Conservation (phyloP, 1,140 invertebrate species). For the Prorops nasuta region DNA sequence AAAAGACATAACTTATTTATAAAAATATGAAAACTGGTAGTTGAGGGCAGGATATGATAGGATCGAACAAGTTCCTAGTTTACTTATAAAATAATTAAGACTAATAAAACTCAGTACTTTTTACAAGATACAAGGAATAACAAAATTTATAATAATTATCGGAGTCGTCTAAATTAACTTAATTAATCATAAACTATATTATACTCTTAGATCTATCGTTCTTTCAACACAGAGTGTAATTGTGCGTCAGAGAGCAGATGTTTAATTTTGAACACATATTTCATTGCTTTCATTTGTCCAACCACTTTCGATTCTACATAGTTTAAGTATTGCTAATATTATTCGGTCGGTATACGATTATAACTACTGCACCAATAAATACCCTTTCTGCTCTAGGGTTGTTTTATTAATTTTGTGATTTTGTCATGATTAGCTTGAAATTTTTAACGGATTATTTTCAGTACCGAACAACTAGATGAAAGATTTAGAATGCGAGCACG, state of each 20-base stretch:
- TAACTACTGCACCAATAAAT: too few relatives aligned
- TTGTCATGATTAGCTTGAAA: too few relatives aligned
- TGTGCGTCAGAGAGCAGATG: constrained; percentile 33
- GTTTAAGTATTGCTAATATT: constrained; percentile 12
- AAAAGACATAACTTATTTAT: constrained; percentile 54
- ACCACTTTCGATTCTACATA: constrained; percentile 10
- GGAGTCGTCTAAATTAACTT: constrained; percentile 40
- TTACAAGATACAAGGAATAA: constrained; percentile 57
- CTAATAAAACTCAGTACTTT: constrained; percentile 58
- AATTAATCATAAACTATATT: constrained; percentile 37
- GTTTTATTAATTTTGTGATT: too few relatives aligned
- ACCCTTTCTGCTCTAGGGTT: too few relatives aligned
- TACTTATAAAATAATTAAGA: constrained; percentile 48
- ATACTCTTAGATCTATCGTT: constrained; percentile 29
- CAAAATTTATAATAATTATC: constrained; percentile 50
- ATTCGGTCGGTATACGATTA: not conserved
- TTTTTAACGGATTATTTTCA: too few relatives aligned
- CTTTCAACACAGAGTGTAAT: constrained; percentile 41
- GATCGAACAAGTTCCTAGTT: constrained; percentile 49
- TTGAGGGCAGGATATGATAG: constrained; percentile 36
- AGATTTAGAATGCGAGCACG: too few relatives aligned
- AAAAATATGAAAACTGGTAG: constrained; percentile 37
- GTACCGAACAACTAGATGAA: too few relatives aligned
- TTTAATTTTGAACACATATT: constrained; percentile 28
- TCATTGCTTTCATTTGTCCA: constrained; percentile 9